Evolutionary conservation across 2,113 vertebrate species (phyloP), one percentile per base, ranked within the genome.

Genomic region (Microcebus ravelobensis): DNA sequence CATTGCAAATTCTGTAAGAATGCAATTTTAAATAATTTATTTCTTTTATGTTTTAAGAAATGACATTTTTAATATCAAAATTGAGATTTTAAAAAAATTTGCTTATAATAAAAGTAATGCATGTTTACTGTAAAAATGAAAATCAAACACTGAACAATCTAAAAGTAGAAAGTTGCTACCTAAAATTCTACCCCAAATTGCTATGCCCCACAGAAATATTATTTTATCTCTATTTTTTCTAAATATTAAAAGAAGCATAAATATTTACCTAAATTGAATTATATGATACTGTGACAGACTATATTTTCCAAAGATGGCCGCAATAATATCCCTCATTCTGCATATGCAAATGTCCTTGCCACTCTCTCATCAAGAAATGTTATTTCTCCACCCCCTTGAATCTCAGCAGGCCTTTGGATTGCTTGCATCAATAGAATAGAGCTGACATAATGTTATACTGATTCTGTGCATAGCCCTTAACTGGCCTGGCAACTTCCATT

Each of bases 101-200:
- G 20, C 68, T 88, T 36, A 67, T 95, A 92, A 81, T 73, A 68
- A 96, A 93, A 96, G 42, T 65, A 87, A 93, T 95, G 82, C 42
- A 15, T 81, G 36, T 76, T 93, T 73, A 84, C 50, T 89, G 1
- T 81, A 67, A 61, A 79, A 89, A 85, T 36, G 8, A 67, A 82
- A 97, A 67, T 25, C 9, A 57, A 92, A 90, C 36, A 92, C 25
- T 42, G 42, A 81, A 94, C 42, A 92, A n/a, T 45, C 50, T 90
- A 27, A 83, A 87, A 87, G 59, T 76, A 95, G n/a, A 70, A 91
- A 94, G 27, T 59, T 39, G 55, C 71, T 76, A 48, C 73, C 73
- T 42, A 76, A 76, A 31, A 55, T 27, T 89, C 23, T 61, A 27
- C 12, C 87, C 65, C 80, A 81, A 83, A 88, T n/a, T 83, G 3